A percentile compares a stretch with the other conserved stretches of the same genome.
These are phyloP conservation scores for Pteronura brasiliensis DNA, from an alignment of 2,113 vertebrate genomes.

Conservation along the genomic window DNA sequence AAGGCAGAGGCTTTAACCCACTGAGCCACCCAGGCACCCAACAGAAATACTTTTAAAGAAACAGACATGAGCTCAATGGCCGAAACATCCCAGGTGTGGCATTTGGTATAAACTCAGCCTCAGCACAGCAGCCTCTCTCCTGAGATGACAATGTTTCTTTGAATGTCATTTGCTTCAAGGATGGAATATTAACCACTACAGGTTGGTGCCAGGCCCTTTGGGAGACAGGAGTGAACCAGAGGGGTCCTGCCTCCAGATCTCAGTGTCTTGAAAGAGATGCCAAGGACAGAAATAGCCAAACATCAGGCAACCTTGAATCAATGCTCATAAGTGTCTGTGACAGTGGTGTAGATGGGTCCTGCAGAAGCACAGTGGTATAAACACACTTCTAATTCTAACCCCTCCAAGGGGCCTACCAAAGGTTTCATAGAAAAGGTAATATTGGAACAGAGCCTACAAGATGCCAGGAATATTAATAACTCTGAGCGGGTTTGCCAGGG, in stretches of 20 bases:
- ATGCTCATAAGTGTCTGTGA: background rate
- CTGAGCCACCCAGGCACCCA: too few relatives aligned
- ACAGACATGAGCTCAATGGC: background rate
- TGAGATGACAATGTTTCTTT: background rate
- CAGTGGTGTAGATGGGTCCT: background rate
- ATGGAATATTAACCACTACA: background rate
- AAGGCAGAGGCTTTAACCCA: too few relatives aligned
- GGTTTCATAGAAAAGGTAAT: background rate
- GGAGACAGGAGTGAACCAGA: background rate
- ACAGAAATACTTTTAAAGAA: constrained; percentile 21
- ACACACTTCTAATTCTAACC: background rate
- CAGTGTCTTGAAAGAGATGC: background rate
- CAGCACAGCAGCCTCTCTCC: background rate
- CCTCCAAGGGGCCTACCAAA: background rate
- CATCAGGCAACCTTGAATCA: background rate
- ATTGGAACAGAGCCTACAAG: background rate
- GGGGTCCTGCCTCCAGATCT: background rate
- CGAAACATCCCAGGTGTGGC: background rate
- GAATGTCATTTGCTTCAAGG: background rate
- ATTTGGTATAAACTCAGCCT: background rate
- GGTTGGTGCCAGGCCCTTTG: background rate
- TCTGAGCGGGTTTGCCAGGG: background rate
- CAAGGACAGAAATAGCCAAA: background rate
- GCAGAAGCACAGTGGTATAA: background rate
- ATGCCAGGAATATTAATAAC: background rate